Evolutionary conservation across 2,113 vertebrate genomes (phyloP).

Genomic region (Malurus elegans): DNA sequence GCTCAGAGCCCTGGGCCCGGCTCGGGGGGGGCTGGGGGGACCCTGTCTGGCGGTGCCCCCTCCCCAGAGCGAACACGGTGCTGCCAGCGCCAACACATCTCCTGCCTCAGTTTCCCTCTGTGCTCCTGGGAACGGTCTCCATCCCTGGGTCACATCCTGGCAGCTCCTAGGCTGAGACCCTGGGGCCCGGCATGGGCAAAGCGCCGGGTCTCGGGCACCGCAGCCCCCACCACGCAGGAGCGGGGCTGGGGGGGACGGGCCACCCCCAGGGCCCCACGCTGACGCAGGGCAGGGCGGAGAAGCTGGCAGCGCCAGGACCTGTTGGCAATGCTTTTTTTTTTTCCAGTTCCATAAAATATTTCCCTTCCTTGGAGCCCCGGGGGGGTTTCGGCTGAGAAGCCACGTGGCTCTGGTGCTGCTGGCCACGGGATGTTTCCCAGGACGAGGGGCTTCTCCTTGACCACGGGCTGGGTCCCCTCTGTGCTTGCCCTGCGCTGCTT

Average conservation of each 20-base stretch:
- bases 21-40: too few species aligned
- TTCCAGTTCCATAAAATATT: constrained; percentile 8
- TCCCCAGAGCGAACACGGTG: accelerated
- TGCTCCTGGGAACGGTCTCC: accelerated
- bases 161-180: neutral
- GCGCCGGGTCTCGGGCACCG: accelerated
- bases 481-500: accelerated
- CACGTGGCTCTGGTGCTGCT: neutral
- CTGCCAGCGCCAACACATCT: accelerated
- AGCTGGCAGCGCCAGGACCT: neutral
- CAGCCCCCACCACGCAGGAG: accelerated
- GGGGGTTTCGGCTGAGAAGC: neutral
- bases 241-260: neutral
- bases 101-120: constrained; percentile 4
- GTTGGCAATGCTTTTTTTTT: neutral
- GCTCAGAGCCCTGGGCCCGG: neutral
- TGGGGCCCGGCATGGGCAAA: accelerated
- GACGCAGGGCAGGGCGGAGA: neutral
- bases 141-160: accelerated
- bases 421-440: neutral
- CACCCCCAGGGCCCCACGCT: neutral
- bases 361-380: neutral
- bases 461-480: neutral
- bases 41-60: neutral
- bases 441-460: neutral